phyloP scores from a whole-genome alignment of 2,888 invertebrate genomes.

The Mellilla xanthometata region DNA sequence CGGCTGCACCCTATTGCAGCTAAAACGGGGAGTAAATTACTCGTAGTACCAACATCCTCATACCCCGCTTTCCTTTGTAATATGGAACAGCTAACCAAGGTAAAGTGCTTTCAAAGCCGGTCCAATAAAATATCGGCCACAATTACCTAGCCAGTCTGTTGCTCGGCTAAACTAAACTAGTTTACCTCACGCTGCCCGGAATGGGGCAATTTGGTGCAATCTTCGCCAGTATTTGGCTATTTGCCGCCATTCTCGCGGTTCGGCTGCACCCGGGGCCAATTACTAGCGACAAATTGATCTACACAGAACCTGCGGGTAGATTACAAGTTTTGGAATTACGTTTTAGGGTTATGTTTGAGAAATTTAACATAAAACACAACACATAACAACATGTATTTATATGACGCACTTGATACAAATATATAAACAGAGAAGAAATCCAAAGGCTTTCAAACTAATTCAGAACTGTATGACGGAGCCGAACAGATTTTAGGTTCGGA shows the following conservation, averaged over 20 bases:
- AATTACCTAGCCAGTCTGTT: slow-evolving; percentile 22
- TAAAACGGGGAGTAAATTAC: too few relatives aligned
- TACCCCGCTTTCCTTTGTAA: not conserved
- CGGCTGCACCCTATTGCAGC: too few relatives aligned
- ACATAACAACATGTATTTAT: too few relatives aligned
- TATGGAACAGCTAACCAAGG: not conserved
- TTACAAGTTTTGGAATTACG: slow-evolving; percentile 8
- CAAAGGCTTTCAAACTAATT: too few relatives aligned
- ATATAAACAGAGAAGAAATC: too few relatives aligned
- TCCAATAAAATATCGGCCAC: slow-evolving; percentile 21
- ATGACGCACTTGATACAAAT: too few relatives aligned
- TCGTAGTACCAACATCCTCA: too few relatives aligned
- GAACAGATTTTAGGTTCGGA: too few relatives aligned
- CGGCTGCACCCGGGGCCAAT: slow-evolving; percentile 14
- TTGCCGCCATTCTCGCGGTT: slow-evolving; percentile 32
- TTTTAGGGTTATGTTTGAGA: too few relatives aligned
- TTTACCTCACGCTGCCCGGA: slow-evolving; percentile 30
- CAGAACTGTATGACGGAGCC: too few relatives aligned
- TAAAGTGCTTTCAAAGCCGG: not conserved
- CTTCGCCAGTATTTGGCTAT: slow-evolving; percentile 36
- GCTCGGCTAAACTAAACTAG: slow-evolving; percentile 25
- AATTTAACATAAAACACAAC: too few relatives aligned
- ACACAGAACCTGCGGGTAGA: slow-evolving; percentile 3
- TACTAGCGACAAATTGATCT: slow-evolving; percentile 18
- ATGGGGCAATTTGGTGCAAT: slow-evolving; percentile 38